Conservation (phyloP, 2,888 invertebrate species). For the Baccha elongata region DNA sequence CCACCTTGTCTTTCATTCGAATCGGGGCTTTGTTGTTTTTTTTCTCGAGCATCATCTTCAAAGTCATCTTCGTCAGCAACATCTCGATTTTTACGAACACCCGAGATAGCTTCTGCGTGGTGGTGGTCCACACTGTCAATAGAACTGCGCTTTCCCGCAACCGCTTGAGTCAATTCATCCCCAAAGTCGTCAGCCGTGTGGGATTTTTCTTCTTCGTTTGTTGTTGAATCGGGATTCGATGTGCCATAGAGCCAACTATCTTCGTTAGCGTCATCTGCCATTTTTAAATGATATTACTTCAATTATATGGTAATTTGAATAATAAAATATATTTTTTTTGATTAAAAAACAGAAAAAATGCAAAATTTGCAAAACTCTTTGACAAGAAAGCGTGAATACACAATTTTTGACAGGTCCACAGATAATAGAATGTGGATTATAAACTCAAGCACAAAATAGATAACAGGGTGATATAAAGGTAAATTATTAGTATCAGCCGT, state of each 20-base stretch:
- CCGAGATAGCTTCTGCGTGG: conserved; percentile 69
- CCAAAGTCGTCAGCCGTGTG: conserved; percentile 32
- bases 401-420: conserved; percentile 41
- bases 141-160: conserved; percentile 65
- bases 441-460: conserved; percentile 1
- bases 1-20: conserved; percentile 71
- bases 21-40: conserved; percentile 72
- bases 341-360: conserved; percentile 10
- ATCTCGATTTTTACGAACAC: not conserved
- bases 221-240: conserved; percentile 84
- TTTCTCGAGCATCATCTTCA: conserved; percentile 73
- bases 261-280: conserved; percentile 89
- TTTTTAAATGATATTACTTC: conserved; percentile 75
- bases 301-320: conserved; percentile 24
- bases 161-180: conserved; percentile 79
- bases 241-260: conserved; percentile 95
- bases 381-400: conserved; percentile 64
- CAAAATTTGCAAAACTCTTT: conserved; percentile 36
- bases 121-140: conserved; percentile 75
- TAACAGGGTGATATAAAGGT: conserved; percentile 34
- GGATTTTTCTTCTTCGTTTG: conserved; percentile 77
- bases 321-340: conserved; percentile 16
- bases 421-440: conserved; percentile 14
- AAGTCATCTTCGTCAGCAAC: conserved; percentile 74
- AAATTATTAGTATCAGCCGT: too few species aligned